Base-by-base conservation (phyloP, 2,888 invertebrate species). In the Tridacna gigas region DNA sequence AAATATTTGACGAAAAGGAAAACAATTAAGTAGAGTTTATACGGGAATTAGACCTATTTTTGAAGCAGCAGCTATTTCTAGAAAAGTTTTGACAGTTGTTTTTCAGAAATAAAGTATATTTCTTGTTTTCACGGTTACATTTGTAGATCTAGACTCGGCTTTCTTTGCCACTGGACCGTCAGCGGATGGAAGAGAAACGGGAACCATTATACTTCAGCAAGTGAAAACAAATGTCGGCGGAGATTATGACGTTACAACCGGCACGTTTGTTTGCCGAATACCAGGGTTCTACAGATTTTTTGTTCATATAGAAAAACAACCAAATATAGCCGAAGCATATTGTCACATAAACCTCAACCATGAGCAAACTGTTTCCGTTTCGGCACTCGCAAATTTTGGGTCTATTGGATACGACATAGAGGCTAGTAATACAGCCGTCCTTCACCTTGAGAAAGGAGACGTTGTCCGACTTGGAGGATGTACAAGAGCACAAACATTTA, bases 281-380 rank as follows among this genome's bases (percentile, higher is more conserved):
- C 79, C 86, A 0, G 86, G 86, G 5, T 11, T 86, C 47, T 86
- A 83, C 67, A 76, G 56, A 26, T 86, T 86, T 63, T 82, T 77
- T 48, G 60, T 84, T 26, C 82, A 82, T 37, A 82, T 84, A 37
- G 79, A 84, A 63, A 84, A 84, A 74, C 67, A 79, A 15, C 60
- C 47, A 13, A 47, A 63, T n/a, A 77, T 82, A 12, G 73, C 61
- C 13, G 77, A 84, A 51, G 82, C 84, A 0, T 79, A 51, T 67
- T 84, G 84, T 45, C 74, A 74, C 22, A 12, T 71, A 13, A 51
- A 71, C 26, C 5, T 12, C 15, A 71, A 71, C 51, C 25, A 71
- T 22, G 51, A 48, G 25, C 71, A 71, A 25, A 71, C n/a, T 18
- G 20, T 71, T 11, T 71, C 71, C 25, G 71, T 71, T 22, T 7